phyloP scores from a whole-genome alignment of 2,113 vertebrate genomes.

The Trochalopteron elliotii region DNA sequence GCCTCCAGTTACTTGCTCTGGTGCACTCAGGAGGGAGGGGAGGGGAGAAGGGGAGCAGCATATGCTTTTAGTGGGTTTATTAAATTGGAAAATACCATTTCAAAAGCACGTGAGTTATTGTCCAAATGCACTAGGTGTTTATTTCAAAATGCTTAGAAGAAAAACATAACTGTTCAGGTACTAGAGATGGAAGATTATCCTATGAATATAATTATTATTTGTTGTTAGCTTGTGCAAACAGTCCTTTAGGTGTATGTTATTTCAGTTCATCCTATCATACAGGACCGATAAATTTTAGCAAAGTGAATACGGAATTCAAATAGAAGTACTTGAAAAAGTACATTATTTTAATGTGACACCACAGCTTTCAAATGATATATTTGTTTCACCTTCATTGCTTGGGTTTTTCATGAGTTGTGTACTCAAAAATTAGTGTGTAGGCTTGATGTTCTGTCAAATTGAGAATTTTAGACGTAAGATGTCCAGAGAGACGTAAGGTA shows the following conservation, averaged over 20 bases:
- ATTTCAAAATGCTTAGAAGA: not conserved
- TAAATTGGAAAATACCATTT: not conserved
- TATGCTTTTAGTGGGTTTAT: not conserved
- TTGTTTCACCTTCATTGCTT: not conserved
- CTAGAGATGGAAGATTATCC: not conserved
- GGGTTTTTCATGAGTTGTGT: not conserved
- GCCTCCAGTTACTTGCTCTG: not conserved
- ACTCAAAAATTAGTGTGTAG: not conserved
- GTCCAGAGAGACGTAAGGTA: not conserved
- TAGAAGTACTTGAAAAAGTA: not conserved
- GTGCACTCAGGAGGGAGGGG: accelerated
- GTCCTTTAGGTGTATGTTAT: not conserved
- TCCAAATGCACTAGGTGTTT: not conserved
- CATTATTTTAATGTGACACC: not conserved
- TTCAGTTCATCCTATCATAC: not conserved
- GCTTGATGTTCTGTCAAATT: not conserved
- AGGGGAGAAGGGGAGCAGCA: not conserved
- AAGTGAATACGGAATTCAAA: not conserved
- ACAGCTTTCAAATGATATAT: not conserved
- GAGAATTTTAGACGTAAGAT: not conserved
- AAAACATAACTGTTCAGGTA: accelerated
- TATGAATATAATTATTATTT: not conserved
- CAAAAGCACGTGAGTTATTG: not conserved
- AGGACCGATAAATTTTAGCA: not conserved
- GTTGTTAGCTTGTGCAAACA: not conserved